Evolutionary conservation across 2,113 vertebrate genomes (phyloP).

Genomic region (Melierax canorus): DNA sequence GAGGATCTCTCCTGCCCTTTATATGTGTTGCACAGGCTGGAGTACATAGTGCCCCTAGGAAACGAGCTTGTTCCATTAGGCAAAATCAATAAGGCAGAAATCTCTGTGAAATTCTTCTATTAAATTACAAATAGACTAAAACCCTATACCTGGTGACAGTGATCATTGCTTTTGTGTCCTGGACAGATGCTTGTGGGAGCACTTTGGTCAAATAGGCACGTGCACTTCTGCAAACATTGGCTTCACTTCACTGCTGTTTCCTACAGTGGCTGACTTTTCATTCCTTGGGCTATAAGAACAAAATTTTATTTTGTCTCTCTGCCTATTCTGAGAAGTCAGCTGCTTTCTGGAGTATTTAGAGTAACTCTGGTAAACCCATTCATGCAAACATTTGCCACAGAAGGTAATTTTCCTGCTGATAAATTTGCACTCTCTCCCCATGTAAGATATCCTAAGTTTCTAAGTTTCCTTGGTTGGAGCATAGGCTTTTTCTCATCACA

Average conservation of each 20-base stretch:
- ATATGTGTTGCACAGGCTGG: neutral
- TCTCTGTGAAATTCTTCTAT: constrained; percentile 37
- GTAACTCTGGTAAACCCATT: neutral
- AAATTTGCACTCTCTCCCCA: neutral
- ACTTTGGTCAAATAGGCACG: neutral
- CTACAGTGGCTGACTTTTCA: neutral
- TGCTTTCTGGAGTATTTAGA: neutral
- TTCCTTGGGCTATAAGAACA: neutral
- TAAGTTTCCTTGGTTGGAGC: neutral
- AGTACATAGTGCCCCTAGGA: constrained; percentile 32
- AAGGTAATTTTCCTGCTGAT: fast-evolving
- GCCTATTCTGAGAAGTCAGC: neutral
- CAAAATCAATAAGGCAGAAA: constrained; percentile 63
- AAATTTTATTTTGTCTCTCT: neutral
- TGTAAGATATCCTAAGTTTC: fast-evolving
- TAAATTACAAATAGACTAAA: constrained; percentile 34
- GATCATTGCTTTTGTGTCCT: neutral
- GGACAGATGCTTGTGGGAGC: neutral
- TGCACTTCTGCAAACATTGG: neutral
- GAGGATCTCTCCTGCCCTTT: neutral
- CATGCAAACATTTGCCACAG: neutral
- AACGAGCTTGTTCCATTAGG: constrained; percentile 47
- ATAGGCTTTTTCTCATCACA: neutral
- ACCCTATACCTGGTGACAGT: neutral
- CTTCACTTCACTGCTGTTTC: neutral